Evolutionary conservation across 2,797 vertebrate genomes (phyloP).

Genomic region (Poecilia velifera): DNA sequence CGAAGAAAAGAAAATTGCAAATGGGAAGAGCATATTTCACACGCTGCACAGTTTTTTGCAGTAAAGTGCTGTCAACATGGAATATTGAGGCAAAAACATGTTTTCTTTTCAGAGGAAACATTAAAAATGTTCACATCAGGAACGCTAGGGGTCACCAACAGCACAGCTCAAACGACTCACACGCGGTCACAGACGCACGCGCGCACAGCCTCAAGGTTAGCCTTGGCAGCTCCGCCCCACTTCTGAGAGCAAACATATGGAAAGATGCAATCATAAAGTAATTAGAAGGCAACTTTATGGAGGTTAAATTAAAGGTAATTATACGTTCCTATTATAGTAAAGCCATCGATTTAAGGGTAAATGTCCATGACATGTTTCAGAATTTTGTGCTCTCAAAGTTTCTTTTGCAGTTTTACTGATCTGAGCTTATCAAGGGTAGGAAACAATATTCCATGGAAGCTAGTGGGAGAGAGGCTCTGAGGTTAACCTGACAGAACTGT

Average conservation of each 20-base stretch:
- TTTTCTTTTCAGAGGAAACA: constrained; percentile 11
- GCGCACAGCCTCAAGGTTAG: constrained; percentile 47
- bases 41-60: background rate
- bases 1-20: background rate
- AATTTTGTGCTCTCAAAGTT: background rate
- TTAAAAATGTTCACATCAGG: constrained; percentile 35
- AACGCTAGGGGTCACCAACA: constrained; percentile 83
- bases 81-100: background rate
- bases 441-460: constrained; percentile 3
- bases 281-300: constrained; percentile 5
- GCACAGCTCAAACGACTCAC: constrained; percentile 48
- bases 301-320: background rate
- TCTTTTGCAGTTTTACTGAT: background rate
- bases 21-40: background rate
- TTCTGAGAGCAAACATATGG: constrained; percentile 12
- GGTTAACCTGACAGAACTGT: constrained; percentile 9
- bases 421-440: constrained; percentile 5
- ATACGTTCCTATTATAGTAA: background rate
- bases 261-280: constrained; percentile 5
- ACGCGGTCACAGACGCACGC: constrained; percentile 11
- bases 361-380: too few species aligned
- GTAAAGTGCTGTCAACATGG: background rate
- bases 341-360: background rate
- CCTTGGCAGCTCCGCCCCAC: constrained; percentile 30
- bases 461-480: background rate